Evolutionary conservation across 2,888 invertebrate species (phyloP).

Genomic region (Torymus tubicola): DNA sequence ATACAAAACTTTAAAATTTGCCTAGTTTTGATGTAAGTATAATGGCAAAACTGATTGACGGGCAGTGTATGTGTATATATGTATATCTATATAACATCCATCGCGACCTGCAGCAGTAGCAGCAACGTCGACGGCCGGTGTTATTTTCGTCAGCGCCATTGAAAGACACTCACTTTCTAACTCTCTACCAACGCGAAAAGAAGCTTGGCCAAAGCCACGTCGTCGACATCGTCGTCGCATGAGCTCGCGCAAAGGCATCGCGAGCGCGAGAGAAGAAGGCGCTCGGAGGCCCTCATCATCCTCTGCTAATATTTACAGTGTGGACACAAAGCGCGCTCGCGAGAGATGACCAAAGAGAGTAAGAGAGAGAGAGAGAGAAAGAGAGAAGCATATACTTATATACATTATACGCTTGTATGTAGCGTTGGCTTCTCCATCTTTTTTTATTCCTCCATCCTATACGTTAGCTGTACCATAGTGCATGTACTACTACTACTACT

Average conservation of each 20-base stretch:
- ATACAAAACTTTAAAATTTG: too few species aligned
- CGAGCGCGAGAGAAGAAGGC: constrained; percentile 18
- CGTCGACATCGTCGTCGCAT: background rate
- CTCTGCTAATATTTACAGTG: constrained; percentile 73
- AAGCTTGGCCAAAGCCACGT: background rate
- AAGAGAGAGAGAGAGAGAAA: background rate
- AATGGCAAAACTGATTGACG: too few species aligned
- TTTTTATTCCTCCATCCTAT: too few species aligned
- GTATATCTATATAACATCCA: background rate
- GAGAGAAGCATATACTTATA: background rate
- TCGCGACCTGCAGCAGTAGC: background rate
- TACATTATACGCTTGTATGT: too few species aligned
- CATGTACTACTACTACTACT: too few species aligned
- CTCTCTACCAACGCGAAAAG: background rate
- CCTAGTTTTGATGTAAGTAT: too few species aligned
- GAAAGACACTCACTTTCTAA: background rate
- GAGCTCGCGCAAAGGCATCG: background rate
- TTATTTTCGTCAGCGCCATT: constrained; percentile 33
- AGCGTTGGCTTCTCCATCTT: too few species aligned
- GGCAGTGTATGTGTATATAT: too few species aligned
- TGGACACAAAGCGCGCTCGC: constrained; percentile 66
- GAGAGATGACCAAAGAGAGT: constrained; percentile 3
- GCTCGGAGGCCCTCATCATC: constrained; percentile 68
- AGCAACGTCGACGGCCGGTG: background rate
- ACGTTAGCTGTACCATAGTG: too few species aligned